These are phyloP conservation scores for Enteromius thamalakanensis DNA, from an alignment of 2,797 vertebrate genomes.

Conservation along the genomic window DNA sequence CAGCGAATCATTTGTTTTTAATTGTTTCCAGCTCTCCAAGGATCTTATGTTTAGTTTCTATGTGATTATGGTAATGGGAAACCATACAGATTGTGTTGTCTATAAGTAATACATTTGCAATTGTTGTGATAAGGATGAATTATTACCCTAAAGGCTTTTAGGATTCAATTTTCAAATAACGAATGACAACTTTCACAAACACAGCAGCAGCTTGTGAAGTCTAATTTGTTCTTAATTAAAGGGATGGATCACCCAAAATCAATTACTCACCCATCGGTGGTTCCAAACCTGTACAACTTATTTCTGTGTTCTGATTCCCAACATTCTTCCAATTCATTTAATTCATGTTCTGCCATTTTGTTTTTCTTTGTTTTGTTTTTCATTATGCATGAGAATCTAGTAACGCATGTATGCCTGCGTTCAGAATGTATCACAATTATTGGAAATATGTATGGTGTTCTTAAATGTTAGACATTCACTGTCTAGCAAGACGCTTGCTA, in stretches of 20 bases:
- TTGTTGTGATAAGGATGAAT: constrained; percentile 7
- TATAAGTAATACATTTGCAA: constrained; percentile 19
- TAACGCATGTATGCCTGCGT: background rate
- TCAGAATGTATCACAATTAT: background rate
- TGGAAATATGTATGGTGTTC: background rate
- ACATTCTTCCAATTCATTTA: background rate
- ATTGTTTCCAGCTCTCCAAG: background rate
- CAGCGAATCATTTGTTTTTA: constrained; percentile 23
- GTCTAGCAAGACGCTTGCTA: background rate
- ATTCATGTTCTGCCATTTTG: too few relatives aligned
- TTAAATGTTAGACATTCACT: background rate
- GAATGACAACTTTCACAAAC: background rate
- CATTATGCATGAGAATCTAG: background rate
- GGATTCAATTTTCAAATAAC: background rate
- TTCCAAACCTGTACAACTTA: background rate
- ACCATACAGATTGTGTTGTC: constrained; percentile 4
- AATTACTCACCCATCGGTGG: background rate
- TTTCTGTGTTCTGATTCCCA: background rate
- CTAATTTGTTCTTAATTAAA: background rate
- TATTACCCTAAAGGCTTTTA: constrained; percentile 15
- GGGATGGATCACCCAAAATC: background rate
- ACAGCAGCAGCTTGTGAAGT: background rate
- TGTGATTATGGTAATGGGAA: constrained; percentile 23
- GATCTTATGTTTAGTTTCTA: constrained; percentile 2
- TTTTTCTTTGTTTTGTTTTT: background rate